Conservation (phyloP, 2,888 invertebrate species). For the Anarsia innoxiella region DNA sequence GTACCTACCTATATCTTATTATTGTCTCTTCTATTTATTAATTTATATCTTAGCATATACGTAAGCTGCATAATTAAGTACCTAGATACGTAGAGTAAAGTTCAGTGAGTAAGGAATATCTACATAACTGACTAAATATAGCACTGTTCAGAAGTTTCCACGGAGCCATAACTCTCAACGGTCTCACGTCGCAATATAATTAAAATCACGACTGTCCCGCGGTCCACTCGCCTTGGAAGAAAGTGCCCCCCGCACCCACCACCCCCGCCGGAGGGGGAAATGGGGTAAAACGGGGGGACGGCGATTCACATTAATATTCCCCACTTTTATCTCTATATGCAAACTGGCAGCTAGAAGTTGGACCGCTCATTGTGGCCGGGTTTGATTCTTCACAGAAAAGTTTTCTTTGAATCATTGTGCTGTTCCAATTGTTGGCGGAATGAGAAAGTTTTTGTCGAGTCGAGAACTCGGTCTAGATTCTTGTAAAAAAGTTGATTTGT, state of each 20-base stretch:
- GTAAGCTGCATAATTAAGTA: too few relatives aligned
- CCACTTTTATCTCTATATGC: constrained; percentile 76
- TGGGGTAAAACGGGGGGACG: constrained; percentile 32
- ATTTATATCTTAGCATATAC: too few relatives aligned
- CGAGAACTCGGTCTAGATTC: constrained; percentile 45
- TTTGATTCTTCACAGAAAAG: constrained; percentile 57
- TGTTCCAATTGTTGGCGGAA: constrained; percentile 59
- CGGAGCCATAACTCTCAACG: constrained; percentile 53
- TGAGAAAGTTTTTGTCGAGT: constrained; percentile 58
- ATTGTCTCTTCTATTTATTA: too few relatives aligned
- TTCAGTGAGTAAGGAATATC: background rate
- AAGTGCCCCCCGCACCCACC: constrained; percentile 40
- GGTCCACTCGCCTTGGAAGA: constrained; percentile 65
- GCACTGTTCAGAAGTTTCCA: constrained; percentile 36
- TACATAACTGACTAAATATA: background rate
- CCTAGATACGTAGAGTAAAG: too few relatives aligned
- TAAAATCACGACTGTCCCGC: constrained; percentile 72
- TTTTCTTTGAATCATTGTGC: constrained; percentile 69
- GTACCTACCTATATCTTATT: too few relatives aligned
- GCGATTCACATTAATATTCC: constrained; percentile 74
- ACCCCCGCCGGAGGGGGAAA: constrained; percentile 23
- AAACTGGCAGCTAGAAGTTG: constrained; percentile 71
- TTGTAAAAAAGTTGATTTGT: constrained; percentile 19
- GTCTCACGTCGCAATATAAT: constrained; percentile 70
- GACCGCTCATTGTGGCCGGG: constrained; percentile 68